phyloP scores from a whole-genome alignment of 2,888 invertebrate genomes.

The Epiblema foenella region DNA sequence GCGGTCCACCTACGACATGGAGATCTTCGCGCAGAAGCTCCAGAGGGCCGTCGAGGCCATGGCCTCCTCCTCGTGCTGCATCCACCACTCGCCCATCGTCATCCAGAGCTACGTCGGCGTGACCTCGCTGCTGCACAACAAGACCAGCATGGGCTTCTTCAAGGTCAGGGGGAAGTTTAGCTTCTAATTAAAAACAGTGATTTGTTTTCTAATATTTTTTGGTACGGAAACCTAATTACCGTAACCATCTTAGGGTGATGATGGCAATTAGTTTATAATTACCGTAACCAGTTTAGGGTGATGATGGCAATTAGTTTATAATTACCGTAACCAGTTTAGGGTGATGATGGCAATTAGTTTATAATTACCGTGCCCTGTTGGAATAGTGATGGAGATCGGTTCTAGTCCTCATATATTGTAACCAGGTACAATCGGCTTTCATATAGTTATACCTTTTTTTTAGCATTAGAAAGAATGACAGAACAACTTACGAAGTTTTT shows the following conservation, averaged over 20 bases:
- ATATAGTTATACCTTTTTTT: no score
- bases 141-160: slow-evolving; percentile 93
- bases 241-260: no score
- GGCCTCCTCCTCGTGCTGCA: slow-evolving; percentile 78
- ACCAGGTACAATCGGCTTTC: no score
- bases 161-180: slow-evolving; percentile 94
- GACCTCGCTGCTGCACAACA: slow-evolving; percentile 92
- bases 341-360: slow-evolving; percentile 81
- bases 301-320: no score
- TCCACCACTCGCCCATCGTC: slow-evolving; percentile 88
- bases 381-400: neutral
- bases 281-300: neutral
- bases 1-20: slow-evolving; percentile 84
- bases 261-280: no score
- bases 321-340: slow-evolving; percentile 45
- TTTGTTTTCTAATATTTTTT: no score
- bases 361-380: slow-evolving; percentile 65
- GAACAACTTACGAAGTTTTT: no score
- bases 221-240: no score
- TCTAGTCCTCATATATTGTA: neutral
- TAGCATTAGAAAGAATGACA: no score
- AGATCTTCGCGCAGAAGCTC: slow-evolving; percentile 84
- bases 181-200: slow-evolving; percentile 88
- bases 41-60: slow-evolving; percentile 82
- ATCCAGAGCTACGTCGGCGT: slow-evolving; percentile 93